A percentile compares a stretch with the other conserved stretches of the same genome.
These are phyloP conservation scores for Dasypogon diadema DNA, from an alignment of 2,888 invertebrate genomes.

Conservation along the genomic window DNA sequence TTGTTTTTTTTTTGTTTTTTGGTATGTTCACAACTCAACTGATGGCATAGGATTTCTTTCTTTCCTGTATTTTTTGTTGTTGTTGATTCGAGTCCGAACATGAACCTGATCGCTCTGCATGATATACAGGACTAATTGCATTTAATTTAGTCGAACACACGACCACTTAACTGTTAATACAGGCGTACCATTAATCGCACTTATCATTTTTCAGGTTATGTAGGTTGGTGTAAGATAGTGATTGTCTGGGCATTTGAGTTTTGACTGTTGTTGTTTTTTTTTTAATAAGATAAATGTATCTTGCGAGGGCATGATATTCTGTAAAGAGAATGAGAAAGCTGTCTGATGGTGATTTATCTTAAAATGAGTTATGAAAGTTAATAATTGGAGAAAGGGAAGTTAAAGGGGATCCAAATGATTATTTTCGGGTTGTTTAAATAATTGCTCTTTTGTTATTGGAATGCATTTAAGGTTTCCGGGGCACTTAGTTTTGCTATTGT, in stretches of 20 bases:
- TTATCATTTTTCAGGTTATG: not conserved
- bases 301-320: not conserved
- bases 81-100: not conserved
- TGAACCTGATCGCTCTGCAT: conserved; percentile 21
- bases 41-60: too few species aligned
- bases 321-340: not conserved
- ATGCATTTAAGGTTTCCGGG: too few species aligned
- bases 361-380: too few species aligned
- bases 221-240: not conserved
- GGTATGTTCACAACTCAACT: too few species aligned
- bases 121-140: conserved; percentile 21
- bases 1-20: too few species aligned
- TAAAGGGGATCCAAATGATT: too few species aligned
- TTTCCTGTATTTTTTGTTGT: not conserved
- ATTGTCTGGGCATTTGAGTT: not conserved
- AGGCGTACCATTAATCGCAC: not conserved
- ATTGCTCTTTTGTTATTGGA: too few species aligned
- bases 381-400: too few species aligned
- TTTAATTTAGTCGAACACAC: conserved; percentile 20
- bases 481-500: too few species aligned
- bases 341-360: too few species aligned
- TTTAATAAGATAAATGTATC: not conserved
- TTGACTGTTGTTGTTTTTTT: not conserved
- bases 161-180: not conserved
- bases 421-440: too few species aligned